Evolutionary conservation across 2,797 vertebrate genomes (phyloP).

Genomic region (Pseudochirops corinnae): DNA sequence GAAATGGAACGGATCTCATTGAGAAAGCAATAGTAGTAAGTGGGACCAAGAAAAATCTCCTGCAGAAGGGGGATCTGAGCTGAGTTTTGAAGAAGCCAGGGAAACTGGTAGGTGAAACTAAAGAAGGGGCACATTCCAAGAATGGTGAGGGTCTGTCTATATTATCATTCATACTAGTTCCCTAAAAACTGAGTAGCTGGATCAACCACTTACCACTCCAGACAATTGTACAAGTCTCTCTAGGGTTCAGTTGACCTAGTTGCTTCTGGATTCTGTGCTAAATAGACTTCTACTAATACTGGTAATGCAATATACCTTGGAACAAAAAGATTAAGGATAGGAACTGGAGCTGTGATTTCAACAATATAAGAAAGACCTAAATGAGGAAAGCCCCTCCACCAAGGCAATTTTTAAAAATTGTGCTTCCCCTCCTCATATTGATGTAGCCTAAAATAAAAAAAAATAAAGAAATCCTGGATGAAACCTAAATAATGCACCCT

Average conservation of each 20-base stretch:
- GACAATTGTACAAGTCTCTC: neutral
- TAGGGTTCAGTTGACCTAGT: neutral
- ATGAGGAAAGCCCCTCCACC: neutral
- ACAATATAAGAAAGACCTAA: neutral
- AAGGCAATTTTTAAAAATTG: neutral
- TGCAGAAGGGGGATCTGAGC: neutral
- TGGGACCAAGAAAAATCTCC: neutral
- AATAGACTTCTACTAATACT: neutral
- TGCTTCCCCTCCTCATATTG: neutral
- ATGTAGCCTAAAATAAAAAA: neutral
- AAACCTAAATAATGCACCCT: neutral
- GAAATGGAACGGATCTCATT: neutral
- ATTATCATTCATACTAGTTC: neutral
- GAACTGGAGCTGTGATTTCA: neutral
- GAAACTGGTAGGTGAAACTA: neutral
- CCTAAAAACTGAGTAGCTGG: neutral
- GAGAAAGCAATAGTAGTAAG: neutral
- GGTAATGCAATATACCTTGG: neutral
- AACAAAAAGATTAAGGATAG: neutral
- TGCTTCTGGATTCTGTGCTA: neutral
- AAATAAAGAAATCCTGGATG: neutral
- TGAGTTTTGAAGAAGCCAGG: neutral
- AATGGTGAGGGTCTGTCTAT: neutral
- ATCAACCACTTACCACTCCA: neutral
- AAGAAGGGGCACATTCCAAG: neutral